These are phyloP conservation scores for Sigmodon hispidus DNA, from an alignment of 2,113 vertebrate species.

Conservation along the genomic window DNA sequence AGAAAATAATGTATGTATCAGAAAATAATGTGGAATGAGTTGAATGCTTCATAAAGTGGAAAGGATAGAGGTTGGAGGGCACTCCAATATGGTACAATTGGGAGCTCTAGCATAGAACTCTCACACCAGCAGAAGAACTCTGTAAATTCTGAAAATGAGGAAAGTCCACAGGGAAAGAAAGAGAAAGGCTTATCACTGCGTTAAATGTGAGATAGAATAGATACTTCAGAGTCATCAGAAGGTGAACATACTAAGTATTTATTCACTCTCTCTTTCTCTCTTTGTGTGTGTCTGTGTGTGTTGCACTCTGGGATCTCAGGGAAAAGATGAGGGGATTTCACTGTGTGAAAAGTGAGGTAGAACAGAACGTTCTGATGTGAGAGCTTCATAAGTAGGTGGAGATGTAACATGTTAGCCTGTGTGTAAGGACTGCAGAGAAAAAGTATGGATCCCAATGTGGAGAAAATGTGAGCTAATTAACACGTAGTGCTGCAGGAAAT, in stretches of 20 bases:
- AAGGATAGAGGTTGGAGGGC: conserved; percentile 4
- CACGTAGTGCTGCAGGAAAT: no score
- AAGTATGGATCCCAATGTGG: not conserved
- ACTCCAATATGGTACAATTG: not conserved
- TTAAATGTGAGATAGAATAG: not conserved
- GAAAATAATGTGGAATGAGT: conserved; percentile 19
- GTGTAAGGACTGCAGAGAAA: not conserved
- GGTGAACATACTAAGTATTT: not conserved
- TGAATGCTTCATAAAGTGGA: not conserved
- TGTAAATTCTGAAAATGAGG: not conserved
- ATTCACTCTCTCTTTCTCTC: not conserved
- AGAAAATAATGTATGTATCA: no score
- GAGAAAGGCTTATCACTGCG: not conserved
- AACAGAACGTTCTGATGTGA: not conserved
- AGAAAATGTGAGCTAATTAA: not conserved
- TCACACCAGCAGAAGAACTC: not conserved
- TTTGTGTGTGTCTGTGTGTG: not conserved
- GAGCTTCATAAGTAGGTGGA: not conserved
- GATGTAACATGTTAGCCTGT: not conserved
- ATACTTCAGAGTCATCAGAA: not conserved
- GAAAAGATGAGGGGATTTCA: not conserved
- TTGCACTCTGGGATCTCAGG: not conserved
- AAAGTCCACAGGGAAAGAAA: conserved; percentile 3
- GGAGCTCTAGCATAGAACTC: not conserved
- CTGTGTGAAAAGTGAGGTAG: not conserved